Percentiles rank a stretch among this genome's conserved stretches.
Evolutionary conservation across 2,888 invertebrate species (phyloP).

Genomic region (Luperina testacea): DNA sequence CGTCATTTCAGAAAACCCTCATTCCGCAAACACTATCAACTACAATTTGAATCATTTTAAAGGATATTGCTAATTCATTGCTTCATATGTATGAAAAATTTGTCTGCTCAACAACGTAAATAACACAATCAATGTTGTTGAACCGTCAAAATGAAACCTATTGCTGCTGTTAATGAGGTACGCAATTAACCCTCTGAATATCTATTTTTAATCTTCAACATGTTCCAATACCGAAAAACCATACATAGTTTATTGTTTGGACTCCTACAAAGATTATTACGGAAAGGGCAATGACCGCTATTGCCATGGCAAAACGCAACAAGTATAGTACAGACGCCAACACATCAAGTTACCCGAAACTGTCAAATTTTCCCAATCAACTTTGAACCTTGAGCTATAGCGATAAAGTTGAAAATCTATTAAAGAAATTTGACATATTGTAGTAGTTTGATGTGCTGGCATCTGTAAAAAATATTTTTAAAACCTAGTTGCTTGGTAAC

Average conservation of each 20-base stretch:
- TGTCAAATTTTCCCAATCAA: too few species aligned
- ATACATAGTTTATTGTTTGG: not conserved
- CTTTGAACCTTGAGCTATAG: too few species aligned
- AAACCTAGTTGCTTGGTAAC: not conserved
- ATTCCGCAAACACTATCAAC: too few species aligned
- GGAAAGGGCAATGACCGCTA: not conserved
- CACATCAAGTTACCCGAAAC: too few species aligned
- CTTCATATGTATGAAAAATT: not conserved
- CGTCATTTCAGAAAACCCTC: too few species aligned
- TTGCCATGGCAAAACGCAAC: not conserved
- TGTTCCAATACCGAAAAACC: not conserved
- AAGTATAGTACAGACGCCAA: not conserved
- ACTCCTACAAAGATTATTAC: not conserved
- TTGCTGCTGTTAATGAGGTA: not conserved
- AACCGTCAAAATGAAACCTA: too few species aligned
- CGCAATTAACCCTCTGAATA: not conserved
- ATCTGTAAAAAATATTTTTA: not conserved
- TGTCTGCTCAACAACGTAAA: not conserved
- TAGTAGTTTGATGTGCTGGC: too few species aligned
- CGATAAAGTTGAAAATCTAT: too few species aligned
- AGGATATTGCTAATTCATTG: not conserved
- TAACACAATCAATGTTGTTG: not conserved
- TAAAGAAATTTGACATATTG: too few species aligned
- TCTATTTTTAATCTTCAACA: not conserved
- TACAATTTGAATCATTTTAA: not conserved